A percentile compares a stretch with the other conserved stretches of the same genome.
Evolutionary conservation across 2,797 vertebrate species (phyloP).

Genomic region (Coregonus suidteri): DNA sequence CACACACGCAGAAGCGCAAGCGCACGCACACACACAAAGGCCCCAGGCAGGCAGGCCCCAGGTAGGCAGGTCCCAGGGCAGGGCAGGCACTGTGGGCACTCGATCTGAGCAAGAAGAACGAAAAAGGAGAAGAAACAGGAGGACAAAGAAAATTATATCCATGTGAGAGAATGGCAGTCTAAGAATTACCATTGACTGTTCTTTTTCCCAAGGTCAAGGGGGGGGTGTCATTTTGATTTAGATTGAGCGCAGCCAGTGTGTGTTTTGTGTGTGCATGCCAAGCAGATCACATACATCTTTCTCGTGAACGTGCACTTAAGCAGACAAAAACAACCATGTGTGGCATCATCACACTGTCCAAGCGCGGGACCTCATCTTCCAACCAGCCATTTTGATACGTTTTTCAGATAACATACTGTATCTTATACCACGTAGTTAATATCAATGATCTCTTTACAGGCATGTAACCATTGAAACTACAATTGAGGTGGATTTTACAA

Average conservation of each 20-base stretch:
- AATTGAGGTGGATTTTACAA: not conserved
- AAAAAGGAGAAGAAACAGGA: constrained; percentile 7
- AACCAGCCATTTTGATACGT: not conserved
- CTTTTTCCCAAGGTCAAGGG: constrained; percentile 70
- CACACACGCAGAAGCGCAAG: constrained; percentile 7
- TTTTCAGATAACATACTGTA: not conserved
- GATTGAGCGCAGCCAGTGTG: constrained; percentile 56
- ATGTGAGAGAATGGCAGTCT: constrained; percentile 46
- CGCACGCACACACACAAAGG: not conserved
- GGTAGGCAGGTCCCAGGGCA: not conserved
- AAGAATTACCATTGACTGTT: constrained; percentile 65
- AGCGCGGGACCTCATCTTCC: too few relatives aligned
- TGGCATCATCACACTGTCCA: not conserved
- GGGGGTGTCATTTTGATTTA: constrained; percentile 71
- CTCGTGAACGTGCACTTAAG: constrained; percentile 18
- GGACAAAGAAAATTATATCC: constrained; percentile 42
- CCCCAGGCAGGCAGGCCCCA: too few relatives aligned
- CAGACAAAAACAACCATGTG: not conserved
- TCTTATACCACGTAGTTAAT: not conserved
- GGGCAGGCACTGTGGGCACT: not conserved
- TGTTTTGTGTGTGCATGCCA: not conserved
- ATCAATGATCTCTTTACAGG: not conserved
- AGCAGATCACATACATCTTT: constrained; percentile 61
- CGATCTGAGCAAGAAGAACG: too few relatives aligned
- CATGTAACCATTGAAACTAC: not conserved